A percentile compares a stretch with the other conserved stretches of the same genome.
Conservation (phyloP, 2,888 invertebrate genomes). For the Notocelia uddmanniana region DNA sequence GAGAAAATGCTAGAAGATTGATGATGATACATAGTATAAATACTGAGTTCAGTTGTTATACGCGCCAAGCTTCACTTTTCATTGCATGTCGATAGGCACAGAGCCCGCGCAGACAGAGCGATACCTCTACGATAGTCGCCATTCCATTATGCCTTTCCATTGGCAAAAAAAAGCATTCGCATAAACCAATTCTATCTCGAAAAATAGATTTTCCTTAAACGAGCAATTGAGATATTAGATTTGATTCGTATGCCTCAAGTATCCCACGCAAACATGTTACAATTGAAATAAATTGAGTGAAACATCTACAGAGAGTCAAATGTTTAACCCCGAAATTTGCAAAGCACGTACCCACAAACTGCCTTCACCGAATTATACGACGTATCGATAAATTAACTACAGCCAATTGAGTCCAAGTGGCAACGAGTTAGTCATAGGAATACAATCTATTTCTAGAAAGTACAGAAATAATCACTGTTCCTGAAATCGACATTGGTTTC, state of each 20-base stretch:
- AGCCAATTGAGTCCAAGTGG: constrained; percentile 61
- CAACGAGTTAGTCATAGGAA: constrained; percentile 61
- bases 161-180: no score
- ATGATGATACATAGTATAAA: no score
- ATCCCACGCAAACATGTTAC: constrained; percentile 26
- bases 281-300: constrained; percentile 59
- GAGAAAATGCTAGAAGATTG: no score
- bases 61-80: no score
- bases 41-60: no score
- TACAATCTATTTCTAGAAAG: constrained; percentile 36
- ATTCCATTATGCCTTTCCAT: no score
- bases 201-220: background rate
- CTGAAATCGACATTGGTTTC: constrained; percentile 33
- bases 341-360: constrained; percentile 57
- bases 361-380: constrained; percentile 47
- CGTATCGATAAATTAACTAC: constrained; percentile 70
- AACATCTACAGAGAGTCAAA: constrained; percentile 59
- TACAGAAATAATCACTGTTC: constrained; percentile 35
- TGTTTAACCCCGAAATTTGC: constrained; percentile 66
- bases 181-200: background rate
- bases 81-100: no score
- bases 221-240: background rate
- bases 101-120: no score
- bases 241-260: background rate
- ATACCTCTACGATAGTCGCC: no score